Evolutionary conservation across 2,113 vertebrate genomes (phyloP).

Genomic region (sheep (Ovis aries)): DNA sequence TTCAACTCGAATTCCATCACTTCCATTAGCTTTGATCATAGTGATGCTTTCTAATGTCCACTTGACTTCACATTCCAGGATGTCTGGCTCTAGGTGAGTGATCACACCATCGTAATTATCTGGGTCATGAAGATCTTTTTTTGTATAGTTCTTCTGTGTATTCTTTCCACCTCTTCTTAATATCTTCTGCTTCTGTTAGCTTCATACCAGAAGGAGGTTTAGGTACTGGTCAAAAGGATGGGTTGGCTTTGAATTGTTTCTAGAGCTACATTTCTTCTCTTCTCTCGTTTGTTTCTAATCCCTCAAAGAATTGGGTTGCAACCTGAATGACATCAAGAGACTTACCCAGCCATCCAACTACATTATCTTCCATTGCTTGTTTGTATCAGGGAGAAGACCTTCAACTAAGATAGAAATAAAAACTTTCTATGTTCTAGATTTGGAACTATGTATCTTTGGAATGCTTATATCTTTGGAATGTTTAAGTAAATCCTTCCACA

Average conservation of each 20-base stretch:
- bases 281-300: not conserved
- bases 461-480: not conserved
- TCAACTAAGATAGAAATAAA: not conserved
- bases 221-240: not conserved
- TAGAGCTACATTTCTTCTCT: not conserved
- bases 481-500: not conserved
- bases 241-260: not conserved
- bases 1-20: not conserved
- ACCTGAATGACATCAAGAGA: not conserved
- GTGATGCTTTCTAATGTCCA: not conserved
- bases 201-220: not conserved
- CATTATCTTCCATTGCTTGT: not conserved
- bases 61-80: not conserved
- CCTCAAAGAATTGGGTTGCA: not conserved
- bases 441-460: not conserved
- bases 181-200: not conserved
- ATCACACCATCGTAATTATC: not conserved
- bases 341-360: not conserved
- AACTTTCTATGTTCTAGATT: not conserved
- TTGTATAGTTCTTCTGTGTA: not conserved
- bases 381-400: not conserved
- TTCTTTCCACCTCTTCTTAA: not conserved
- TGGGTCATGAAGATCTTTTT: not conserved
- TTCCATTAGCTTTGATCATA: not conserved
- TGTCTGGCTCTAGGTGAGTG: not conserved